These are phyloP conservation scores for Drosophila antonietae DNA, from an alignment of 2,888 invertebrate species.

Conservation along the genomic window DNA sequence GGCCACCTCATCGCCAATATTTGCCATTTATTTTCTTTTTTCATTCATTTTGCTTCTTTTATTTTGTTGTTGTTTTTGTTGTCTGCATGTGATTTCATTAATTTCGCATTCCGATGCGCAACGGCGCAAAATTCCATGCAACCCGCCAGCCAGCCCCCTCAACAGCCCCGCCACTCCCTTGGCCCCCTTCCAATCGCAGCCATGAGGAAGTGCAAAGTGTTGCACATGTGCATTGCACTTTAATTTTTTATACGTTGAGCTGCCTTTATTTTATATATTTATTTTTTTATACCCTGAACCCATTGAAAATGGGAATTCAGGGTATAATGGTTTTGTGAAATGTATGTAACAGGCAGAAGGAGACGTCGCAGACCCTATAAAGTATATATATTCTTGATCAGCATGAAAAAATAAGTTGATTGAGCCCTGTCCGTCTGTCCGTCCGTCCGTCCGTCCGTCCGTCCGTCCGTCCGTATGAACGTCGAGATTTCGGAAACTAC, in stretches of 20 bases:
- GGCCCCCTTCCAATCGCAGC: conserved; percentile 10
- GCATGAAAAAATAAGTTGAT: too few relatives aligned
- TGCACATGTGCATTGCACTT: conserved; percentile 79
- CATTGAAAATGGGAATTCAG: too few relatives aligned
- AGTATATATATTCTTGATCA: too few relatives aligned
- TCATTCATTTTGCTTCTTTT: not conserved
- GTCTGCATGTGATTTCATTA: conserved; percentile 78
- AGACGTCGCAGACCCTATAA: too few relatives aligned
- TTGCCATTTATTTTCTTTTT: conserved; percentile 12
- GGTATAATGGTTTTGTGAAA: too few relatives aligned
- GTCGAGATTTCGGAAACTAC: too few relatives aligned
- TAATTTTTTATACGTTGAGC: conserved; percentile 59
- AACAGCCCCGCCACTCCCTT: not conserved
- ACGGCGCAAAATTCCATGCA: conserved; percentile 72
- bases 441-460: too few relatives aligned
- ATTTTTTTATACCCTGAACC: too few relatives aligned
- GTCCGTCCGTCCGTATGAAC: too few relatives aligned
- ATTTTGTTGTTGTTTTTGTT: not conserved
- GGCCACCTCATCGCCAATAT: conserved; percentile 73
- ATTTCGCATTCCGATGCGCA: conserved; percentile 79
- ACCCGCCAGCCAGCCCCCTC: not conserved
- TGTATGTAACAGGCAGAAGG: too few relatives aligned
- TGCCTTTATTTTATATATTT: conserved; percentile 26
- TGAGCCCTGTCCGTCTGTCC: too few relatives aligned
- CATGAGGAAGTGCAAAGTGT: conserved; percentile 79